phyloP scores from a whole-genome alignment of 2,888 invertebrate genomes.

The Drosophila sordidula region DNA sequence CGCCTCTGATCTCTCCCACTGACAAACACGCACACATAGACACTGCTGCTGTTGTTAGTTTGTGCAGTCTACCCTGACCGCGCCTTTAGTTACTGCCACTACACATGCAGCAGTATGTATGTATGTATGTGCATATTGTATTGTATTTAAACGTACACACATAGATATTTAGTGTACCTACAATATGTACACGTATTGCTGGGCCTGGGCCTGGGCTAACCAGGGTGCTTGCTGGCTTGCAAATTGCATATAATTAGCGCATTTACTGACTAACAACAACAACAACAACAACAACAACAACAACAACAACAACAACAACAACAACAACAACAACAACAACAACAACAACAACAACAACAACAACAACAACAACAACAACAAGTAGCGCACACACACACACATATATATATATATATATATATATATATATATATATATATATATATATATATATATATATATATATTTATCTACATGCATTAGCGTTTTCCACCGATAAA shows the following conservation, averaged over 20 bases:
- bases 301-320: no score
- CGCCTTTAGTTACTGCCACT: slow-evolving; percentile 67
- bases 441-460: neutral
- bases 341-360: no score
- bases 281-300: slow-evolving; percentile 28
- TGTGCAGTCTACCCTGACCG: slow-evolving; percentile 76
- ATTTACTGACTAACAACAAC: slow-evolving; percentile 68
- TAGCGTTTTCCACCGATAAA: slow-evolving; percentile 53
- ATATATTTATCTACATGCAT: slow-evolving; percentile 12
- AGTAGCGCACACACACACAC: no score
- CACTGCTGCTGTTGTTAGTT: slow-evolving; percentile 48
- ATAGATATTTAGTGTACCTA: neutral
- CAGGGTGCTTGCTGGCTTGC: slow-evolving; percentile 41
- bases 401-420: no score
- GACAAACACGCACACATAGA: slow-evolving; percentile 9
- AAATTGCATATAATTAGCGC: slow-evolving; percentile 74
- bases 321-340: no score
- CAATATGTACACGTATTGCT: slow-evolving; percentile 18
- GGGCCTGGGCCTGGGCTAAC: slow-evolving; percentile 46
- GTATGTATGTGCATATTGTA: slow-evolving; percentile 5
- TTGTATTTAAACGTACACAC: slow-evolving; percentile 1
- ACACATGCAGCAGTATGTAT: neutral
- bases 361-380: no score
- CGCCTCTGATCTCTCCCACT: slow-evolving; percentile 52
- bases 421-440: slow-evolving; percentile 2